Conservation (phyloP, 2,797 vertebrate genomes). For the Morus bassanus region DNA sequence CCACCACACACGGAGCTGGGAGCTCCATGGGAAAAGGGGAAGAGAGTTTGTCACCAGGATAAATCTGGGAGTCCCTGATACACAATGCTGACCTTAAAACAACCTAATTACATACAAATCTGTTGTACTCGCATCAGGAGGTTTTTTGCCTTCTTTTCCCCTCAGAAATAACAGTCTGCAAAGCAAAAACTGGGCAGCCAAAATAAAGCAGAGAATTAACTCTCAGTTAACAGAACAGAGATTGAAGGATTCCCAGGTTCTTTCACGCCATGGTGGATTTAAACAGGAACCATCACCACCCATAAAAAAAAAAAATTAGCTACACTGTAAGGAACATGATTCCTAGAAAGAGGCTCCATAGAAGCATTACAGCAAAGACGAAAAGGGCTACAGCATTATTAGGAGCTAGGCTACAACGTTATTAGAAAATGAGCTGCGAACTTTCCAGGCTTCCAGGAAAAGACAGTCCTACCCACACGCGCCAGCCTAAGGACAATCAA, state of each 20-base stretch:
- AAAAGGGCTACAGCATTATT: not conserved
- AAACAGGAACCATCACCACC: not conserved
- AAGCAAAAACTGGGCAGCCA: not conserved
- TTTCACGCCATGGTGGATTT: not conserved
- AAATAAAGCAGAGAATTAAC: not conserved
- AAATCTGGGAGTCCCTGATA: not conserved
- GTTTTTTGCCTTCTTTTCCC: too few relatives aligned
- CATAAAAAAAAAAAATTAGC: not conserved
- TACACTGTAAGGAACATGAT: not conserved
- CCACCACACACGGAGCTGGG: not conserved
- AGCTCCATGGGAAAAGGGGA: conserved; percentile 6
- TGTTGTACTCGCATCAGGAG: not conserved
- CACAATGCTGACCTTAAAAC: not conserved
- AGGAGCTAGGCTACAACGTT: not conserved
- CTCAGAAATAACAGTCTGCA: not conserved
- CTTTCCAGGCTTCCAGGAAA: conserved; percentile 12
- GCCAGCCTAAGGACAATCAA: not conserved
- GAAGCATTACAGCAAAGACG: not conserved
- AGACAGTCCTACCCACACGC: not conserved
- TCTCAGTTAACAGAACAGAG: not conserved
- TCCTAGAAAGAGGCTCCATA: conserved; percentile 3
- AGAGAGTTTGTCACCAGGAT: not conserved
- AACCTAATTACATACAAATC: not conserved
- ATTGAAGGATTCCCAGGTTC: not conserved
- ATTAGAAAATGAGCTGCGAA: not conserved